Evolutionary conservation across 2,113 vertebrate genomes (phyloP).

Genomic region (Thinocorus orbignyianus): DNA sequence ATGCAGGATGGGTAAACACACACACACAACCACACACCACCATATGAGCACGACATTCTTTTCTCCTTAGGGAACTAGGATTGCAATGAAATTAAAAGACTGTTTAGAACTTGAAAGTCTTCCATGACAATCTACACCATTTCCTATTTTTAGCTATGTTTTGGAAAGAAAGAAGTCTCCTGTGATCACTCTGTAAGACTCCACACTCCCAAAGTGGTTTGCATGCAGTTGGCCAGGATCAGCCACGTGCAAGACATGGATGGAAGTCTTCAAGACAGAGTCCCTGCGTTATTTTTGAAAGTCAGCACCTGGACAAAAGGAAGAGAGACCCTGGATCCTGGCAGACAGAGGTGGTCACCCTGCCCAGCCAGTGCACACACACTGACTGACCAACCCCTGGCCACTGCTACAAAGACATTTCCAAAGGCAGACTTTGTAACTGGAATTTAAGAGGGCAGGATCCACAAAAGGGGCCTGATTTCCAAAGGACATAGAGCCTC

Average conservation of each 20-base stretch:
- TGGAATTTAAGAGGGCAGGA: background rate
- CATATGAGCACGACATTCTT: background rate
- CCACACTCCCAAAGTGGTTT: background rate
- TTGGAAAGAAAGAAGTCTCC: background rate
- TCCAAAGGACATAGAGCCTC: background rate
- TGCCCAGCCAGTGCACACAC: background rate
- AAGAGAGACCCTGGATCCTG: background rate
- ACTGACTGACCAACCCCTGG: fast-evolving
- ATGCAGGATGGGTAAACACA: background rate
- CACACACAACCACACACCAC: background rate
- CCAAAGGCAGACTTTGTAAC: background rate
- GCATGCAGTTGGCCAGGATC: background rate
- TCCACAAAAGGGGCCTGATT: background rate
- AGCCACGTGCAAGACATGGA: background rate
- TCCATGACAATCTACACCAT: background rate
- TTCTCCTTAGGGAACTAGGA: background rate
- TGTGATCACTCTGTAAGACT: background rate
- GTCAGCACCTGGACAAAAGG: background rate
- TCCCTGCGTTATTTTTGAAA: fast-evolving
- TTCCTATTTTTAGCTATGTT: constrained; percentile 16
- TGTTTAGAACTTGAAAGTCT: background rate
- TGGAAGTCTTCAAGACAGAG: background rate
- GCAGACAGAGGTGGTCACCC: background rate
- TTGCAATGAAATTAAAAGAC: constrained; percentile 20
- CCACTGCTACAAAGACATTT: background rate